A percentile compares a stretch with the other conserved stretches of the same genome.
phyloP scores from a whole-genome alignment of 92 coral and sea anemone species.

The Zoanthus gigantus region DNA sequence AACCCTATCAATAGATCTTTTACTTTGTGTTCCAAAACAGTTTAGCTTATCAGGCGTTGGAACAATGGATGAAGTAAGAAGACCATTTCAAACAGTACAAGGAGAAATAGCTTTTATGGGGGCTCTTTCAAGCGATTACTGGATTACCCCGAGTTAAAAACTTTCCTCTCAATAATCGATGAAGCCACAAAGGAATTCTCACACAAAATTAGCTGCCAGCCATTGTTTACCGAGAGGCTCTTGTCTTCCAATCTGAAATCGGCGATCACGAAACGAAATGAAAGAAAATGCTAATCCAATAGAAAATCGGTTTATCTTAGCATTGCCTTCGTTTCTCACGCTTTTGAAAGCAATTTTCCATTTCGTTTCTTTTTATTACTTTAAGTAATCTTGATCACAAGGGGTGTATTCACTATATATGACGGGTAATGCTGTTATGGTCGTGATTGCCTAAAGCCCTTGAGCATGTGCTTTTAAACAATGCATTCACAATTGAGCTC shows the following conservation, averaged over 20 bases:
- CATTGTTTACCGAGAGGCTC: slow-evolving; percentile 24
- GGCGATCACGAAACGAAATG: slow-evolving; percentile 40
- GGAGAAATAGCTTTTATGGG: slow-evolving; percentile 1
- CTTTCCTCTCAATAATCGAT: slow-evolving; percentile 24
- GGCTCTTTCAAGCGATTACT: slow-evolving; percentile 21
- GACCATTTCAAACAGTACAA: slow-evolving; percentile 25
- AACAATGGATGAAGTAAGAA: slow-evolving; percentile 8
- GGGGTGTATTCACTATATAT: not conserved
- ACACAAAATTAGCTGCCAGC: slow-evolving; percentile 39
- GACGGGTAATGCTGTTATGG: not conserved
- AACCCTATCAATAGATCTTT: slow-evolving; percentile 39
- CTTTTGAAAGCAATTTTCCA: slow-evolving; percentile 32
- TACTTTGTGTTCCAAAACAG: slow-evolving; percentile 43
- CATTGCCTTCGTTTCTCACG: slow-evolving; percentile 42
- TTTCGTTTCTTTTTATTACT: slow-evolving; percentile 17
- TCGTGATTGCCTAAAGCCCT: slow-evolving; percentile 45
- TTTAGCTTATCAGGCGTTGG: slow-evolving; percentile 19
- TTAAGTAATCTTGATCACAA: slow-evolving; percentile 18
- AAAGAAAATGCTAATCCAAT: slow-evolving; percentile 47
- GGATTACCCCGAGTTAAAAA: slow-evolving; percentile 37
- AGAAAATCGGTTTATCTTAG: slow-evolving; percentile 1
- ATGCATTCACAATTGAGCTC: slow-evolving; percentile 34
- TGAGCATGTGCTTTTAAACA: slow-evolving; percentile 47
- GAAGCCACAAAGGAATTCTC: slow-evolving; percentile 37
- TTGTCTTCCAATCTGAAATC: slow-evolving; percentile 31